Evolutionary conservation across 2,797 vertebrate species (phyloP).

Genomic region (Tragopan temminckii): DNA sequence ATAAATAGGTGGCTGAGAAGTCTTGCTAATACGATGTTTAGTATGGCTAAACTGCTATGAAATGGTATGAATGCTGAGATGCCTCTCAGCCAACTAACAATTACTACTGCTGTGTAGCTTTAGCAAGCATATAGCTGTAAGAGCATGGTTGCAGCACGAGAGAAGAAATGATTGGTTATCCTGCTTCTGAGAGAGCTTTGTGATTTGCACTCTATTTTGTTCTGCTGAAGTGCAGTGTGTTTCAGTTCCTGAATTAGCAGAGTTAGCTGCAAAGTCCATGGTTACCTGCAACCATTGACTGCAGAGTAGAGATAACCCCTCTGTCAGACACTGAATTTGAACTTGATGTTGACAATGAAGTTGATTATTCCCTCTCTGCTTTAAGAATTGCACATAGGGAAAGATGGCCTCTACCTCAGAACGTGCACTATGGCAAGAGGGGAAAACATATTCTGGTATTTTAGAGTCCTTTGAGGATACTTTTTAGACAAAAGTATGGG

Average conservation of each 20-base stretch:
- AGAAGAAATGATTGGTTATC: background rate
- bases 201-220: background rate
- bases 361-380: background rate
- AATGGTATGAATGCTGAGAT: background rate
- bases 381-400: background rate
- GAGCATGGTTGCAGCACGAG: background rate
- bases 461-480: background rate
- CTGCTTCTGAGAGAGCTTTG: background rate
- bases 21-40: background rate
- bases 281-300: background rate
- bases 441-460: background rate
- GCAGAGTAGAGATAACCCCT: background rate
- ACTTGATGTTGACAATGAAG: background rate
- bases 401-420: background rate
- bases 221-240: background rate
- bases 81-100: background rate
- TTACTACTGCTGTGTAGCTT: background rate
- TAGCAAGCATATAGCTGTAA: background rate
- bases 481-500: background rate
- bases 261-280: background rate
- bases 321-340: background rate
- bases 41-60: background rate
- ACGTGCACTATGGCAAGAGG: background rate
- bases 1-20: background rate
- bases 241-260: background rate